phyloP scores from a whole-genome alignment of 1,140 invertebrate genomes.

The Atta texana region DNA sequence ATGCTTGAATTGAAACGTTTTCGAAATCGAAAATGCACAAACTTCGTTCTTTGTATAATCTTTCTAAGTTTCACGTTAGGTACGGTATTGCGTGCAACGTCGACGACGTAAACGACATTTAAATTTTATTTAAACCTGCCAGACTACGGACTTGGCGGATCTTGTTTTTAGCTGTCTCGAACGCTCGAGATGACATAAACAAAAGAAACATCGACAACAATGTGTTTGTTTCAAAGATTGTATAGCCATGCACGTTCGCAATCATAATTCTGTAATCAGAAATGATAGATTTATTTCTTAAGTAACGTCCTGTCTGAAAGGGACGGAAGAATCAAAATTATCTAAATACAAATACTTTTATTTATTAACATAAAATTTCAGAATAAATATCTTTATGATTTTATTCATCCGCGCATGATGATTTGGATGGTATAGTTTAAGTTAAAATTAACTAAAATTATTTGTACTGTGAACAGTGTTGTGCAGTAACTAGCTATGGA shows the following conservation, averaged over 20 bases:
- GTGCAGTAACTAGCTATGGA: no score
- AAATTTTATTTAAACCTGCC: conserved; percentile 43
- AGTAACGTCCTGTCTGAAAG: no score
- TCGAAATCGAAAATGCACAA: not conserved
- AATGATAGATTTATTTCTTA: not conserved
- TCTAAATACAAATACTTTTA: no score
- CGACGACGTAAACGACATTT: conserved; percentile 35
- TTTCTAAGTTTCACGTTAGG: not conserved
- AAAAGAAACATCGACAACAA: conserved; percentile 21
- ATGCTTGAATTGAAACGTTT: not conserved
- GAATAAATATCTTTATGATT: no score
- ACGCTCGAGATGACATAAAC: conserved; percentile 28
- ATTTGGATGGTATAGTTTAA: no score
- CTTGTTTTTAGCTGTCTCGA: conserved; percentile 9
- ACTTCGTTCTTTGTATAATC: not conserved
- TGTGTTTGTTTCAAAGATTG: not conserved
- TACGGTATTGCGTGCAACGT: not conserved
- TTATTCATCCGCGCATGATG: no score
- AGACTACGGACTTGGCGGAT: conserved; percentile 35
- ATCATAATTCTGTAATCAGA: not conserved
- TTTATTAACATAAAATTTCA: no score
- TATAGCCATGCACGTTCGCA: not conserved
- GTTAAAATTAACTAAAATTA: no score
- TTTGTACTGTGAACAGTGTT: no score
- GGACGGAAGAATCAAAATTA: no score